Percentiles rank a stretch among this genome's conserved stretches.
Conservation (phyloP, 2,113 vertebrate genomes). For the Hemiscyllium ocellatum region DNA sequence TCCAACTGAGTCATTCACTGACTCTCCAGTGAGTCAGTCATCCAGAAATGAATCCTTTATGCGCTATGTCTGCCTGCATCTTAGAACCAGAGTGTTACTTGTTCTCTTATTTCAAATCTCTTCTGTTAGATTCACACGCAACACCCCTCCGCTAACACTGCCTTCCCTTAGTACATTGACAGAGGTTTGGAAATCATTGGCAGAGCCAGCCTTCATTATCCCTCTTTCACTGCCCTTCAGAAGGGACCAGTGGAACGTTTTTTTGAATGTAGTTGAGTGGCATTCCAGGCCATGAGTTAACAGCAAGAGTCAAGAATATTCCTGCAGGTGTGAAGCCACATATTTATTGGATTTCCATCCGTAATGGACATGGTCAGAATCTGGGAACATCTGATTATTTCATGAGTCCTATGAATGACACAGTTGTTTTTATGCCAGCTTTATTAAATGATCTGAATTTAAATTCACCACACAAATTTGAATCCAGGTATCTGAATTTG, state of each 20-base stretch:
- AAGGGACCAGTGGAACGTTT: not conserved
- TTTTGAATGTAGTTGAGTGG: not conserved
- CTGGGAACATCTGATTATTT: too few species aligned
- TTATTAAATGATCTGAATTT: not conserved
- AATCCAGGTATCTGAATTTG: not conserved
- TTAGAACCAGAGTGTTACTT: not conserved
- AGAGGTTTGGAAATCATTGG: not conserved
- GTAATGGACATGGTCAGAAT: too few species aligned
- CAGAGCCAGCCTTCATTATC: not conserved
- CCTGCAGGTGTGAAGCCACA: too few species aligned
- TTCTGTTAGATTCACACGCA: not conserved
- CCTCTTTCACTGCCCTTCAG: not conserved
- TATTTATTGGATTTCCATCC: too few species aligned
- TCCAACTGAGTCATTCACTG: not conserved
- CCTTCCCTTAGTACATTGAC: not conserved
- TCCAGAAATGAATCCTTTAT: not conserved
- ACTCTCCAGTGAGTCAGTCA: not conserved
- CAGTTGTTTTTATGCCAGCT: too few species aligned
- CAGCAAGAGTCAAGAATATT: too few species aligned
- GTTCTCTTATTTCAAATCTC: not conserved
- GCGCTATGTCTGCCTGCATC: not conserved
- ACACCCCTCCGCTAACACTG: not conserved
- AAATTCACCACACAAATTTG: not conserved
- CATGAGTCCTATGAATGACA: too few species aligned
- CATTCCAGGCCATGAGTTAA: not conserved